phyloP scores from a whole-genome alignment of 1,140 invertebrate genomes.

The Heterodera schachtii region DNA sequence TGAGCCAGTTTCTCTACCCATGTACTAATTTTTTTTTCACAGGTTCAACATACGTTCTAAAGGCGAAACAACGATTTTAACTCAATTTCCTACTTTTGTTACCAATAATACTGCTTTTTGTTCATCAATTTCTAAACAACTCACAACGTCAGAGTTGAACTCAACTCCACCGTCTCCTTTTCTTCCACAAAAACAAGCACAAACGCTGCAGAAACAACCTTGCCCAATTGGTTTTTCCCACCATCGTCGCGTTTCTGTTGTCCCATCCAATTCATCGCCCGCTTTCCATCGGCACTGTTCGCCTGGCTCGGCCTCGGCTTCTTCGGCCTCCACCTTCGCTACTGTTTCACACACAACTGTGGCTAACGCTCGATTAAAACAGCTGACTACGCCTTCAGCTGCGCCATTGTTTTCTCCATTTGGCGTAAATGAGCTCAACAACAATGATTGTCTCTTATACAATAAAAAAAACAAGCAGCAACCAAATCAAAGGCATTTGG shows the following conservation, averaged over 20 bases:
- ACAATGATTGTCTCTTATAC: background rate
- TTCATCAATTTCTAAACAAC: background rate
- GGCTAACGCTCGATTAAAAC: constrained; percentile 8
- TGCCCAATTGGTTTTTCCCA: background rate
- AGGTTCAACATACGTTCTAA: constrained; percentile 48
- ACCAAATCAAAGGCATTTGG: constrained; percentile 1
- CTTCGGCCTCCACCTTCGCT: constrained; percentile 1
- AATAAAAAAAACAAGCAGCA: constrained; percentile 7
- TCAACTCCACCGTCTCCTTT: constrained; percentile 11
- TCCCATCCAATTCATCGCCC: background rate
- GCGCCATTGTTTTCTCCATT: constrained; percentile 20
- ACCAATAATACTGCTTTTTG: constrained; percentile 20
- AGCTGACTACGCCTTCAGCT: background rate
- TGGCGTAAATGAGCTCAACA: background rate
- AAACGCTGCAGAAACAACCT: constrained; percentile 1
- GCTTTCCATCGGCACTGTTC: constrained; percentile 23
- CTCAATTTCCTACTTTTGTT: constrained; percentile 22
- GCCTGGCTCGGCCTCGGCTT: constrained; percentile 17
- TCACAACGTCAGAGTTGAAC: constrained; percentile 11
- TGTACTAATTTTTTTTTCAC: background rate
- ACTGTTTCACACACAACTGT: constrained; percentile 3
- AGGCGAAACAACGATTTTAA: constrained; percentile 24
- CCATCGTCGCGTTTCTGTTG: background rate
- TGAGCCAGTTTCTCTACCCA: no score
- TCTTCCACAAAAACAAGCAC: constrained; percentile 23